These are phyloP conservation scores for Mastacembelus armatus DNA, from an alignment of 2,797 vertebrate genomes.

Conservation along the genomic window DNA sequence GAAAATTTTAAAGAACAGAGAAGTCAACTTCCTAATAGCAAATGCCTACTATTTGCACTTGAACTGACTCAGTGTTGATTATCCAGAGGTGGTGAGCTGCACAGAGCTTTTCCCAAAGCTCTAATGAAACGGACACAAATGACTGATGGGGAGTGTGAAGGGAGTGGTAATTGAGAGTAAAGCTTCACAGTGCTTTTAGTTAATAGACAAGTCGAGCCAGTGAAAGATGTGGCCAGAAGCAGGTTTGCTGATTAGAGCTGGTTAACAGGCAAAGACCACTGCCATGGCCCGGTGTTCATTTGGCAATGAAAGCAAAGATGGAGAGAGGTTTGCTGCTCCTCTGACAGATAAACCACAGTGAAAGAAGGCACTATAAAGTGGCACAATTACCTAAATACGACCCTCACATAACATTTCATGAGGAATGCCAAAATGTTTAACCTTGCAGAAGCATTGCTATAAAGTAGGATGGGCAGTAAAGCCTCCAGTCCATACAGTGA, in stretches of 20 bases:
- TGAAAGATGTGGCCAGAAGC: constrained; percentile 83
- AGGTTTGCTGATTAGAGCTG: constrained; percentile 77
- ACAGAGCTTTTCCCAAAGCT: constrained; percentile 57
- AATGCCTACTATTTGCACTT: constrained; percentile 44
- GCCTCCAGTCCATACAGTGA: constrained; percentile 16
- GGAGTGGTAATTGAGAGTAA: constrained; percentile 87
- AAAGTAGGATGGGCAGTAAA: constrained; percentile 57
- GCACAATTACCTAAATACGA: constrained; percentile 66
- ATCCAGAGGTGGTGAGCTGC: constrained; percentile 42
- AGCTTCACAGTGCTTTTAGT: constrained; percentile 85
- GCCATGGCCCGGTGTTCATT: constrained; percentile 63
- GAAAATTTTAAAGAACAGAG: constrained; percentile 30
- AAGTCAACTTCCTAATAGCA: constrained; percentile 29
- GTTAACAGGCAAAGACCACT: constrained; percentile 71
- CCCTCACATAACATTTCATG: constrained; percentile 63
- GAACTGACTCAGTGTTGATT: constrained; percentile 37
- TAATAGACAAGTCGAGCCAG: constrained; percentile 84
- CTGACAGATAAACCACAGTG: constrained; percentile 59
- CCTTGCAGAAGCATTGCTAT: constrained; percentile 53
- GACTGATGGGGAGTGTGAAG: constrained; percentile 81
- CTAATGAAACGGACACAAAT: constrained; percentile 77
- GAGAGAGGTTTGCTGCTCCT: constrained; percentile 34
- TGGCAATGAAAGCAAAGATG: constrained; percentile 70
- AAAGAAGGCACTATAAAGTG: constrained; percentile 59
- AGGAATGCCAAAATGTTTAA: constrained; percentile 69